Conservation (phyloP, 2,797 vertebrate genomes). For the Pipistrellus kuhlii region DNA sequence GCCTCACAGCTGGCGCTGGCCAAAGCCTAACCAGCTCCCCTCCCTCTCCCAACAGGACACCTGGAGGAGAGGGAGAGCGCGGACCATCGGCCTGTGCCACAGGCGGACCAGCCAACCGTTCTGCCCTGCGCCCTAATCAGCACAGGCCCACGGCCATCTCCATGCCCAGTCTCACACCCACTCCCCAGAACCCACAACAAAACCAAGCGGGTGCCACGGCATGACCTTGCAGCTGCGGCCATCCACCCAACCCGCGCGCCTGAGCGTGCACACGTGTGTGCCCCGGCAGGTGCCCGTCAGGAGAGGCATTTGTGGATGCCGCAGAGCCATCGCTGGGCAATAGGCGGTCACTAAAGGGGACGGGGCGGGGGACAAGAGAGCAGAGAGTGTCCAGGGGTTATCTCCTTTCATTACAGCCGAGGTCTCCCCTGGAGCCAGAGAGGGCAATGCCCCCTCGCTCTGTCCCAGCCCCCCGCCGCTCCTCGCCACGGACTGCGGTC, state of each 20-base stretch:
- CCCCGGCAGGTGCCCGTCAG: neutral
- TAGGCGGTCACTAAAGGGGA: neutral
- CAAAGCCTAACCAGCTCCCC: neutral
- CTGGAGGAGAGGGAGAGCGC: neutral
- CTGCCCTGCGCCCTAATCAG: neutral
- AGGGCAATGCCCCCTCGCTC: neutral
- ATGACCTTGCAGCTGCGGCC: slow-evolving; percentile 38
- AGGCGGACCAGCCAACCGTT: neutral
- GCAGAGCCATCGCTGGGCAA: neutral
- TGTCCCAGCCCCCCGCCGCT: neutral
- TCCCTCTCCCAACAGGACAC: neutral
- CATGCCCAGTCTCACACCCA: neutral
- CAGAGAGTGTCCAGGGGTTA: neutral
- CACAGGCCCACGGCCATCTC: neutral
- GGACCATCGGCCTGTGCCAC: neutral
- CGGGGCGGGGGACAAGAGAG: neutral
- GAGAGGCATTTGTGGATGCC: neutral
- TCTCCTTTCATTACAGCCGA: neutral
- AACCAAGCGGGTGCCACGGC: neutral
- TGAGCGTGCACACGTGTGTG: neutral
- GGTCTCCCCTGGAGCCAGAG: neutral
- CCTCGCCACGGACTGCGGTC: neutral
- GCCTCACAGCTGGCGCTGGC: neutral
- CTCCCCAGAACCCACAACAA: neutral
- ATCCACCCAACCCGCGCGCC: neutral